phyloP scores from a whole-genome alignment of 2,888 invertebrate genomes.

The Salpingus planirostris region DNA sequence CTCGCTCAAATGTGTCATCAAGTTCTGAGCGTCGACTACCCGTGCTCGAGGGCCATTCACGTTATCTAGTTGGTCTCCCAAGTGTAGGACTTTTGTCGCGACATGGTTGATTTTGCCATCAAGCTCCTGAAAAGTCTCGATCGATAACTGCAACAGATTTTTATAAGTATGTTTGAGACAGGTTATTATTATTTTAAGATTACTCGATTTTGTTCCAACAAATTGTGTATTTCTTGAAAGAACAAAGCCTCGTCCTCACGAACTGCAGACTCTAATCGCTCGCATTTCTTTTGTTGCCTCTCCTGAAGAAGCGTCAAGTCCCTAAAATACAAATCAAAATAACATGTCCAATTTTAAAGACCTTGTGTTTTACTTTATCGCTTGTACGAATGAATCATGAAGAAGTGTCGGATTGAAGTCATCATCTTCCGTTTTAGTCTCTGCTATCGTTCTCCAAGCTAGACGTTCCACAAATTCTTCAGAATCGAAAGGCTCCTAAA shows the following conservation, averaged over 20 bases:
- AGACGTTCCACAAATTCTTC: slow-evolving; percentile 96
- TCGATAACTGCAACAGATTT: slow-evolving; percentile 52
- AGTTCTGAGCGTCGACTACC: slow-evolving; percentile 88
- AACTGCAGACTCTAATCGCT: slow-evolving; percentile 68
- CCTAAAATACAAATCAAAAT: slow-evolving; percentile 33
- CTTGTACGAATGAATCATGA: slow-evolving; percentile 87
- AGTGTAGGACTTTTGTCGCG: slow-evolving; percentile 92
- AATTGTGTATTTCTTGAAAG: slow-evolving; percentile 67
- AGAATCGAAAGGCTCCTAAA: slow-evolving; percentile 90
- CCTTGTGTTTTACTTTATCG: slow-evolving; percentile 71
- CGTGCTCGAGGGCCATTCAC: slow-evolving; percentile 91
- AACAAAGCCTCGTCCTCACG: slow-evolving; percentile 82
- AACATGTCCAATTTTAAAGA: slow-evolving; percentile 5
- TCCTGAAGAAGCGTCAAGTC: slow-evolving; percentile 67
- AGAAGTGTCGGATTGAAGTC: slow-evolving; percentile 80
- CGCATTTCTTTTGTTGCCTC: slow-evolving; percentile 77
- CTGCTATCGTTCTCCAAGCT: slow-evolving; percentile 85
- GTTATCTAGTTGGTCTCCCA: slow-evolving; percentile 97
- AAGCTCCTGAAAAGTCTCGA: slow-evolving; percentile 81
- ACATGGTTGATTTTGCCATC: slow-evolving; percentile 96
- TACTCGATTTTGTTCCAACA: slow-evolving; percentile 81
- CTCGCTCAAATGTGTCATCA: slow-evolving; percentile 87
- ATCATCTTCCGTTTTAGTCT: slow-evolving; percentile 55
- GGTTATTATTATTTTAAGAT: slow-evolving; percentile 3
- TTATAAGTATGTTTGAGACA: background rate